Conservation (phyloP, 2,797 vertebrate genomes). For the Melopsittacus undulatus region DNA sequence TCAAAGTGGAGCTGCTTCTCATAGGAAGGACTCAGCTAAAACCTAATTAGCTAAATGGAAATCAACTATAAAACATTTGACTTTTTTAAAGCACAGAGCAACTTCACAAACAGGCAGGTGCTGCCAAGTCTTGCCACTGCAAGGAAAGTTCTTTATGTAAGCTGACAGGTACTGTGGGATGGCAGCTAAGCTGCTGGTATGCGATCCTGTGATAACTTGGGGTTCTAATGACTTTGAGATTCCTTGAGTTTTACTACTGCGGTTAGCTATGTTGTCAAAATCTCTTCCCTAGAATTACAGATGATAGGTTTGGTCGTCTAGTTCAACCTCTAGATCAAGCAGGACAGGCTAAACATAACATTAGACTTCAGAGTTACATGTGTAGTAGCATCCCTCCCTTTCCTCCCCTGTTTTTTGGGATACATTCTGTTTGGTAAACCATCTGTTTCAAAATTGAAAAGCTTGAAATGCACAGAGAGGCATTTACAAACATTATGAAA, state of each 20-base stretch:
- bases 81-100: neutral
- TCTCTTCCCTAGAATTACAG: slow-evolving; percentile 58
- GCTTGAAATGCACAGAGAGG: neutral
- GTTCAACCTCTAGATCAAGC: slow-evolving; percentile 50
- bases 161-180: neutral
- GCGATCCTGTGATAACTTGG: neutral
- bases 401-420: neutral
- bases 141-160: neutral
- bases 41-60: neutral
- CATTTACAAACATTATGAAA: neutral
- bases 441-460: slow-evolving; percentile 39
- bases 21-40: neutral
- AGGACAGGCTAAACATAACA: slow-evolving; percentile 59
- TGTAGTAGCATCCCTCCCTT: slow-evolving; percentile 46
- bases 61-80: neutral
- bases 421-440: slow-evolving; percentile 25
- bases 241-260: slow-evolving; percentile 1
- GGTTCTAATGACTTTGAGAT: neutral
- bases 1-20: neutral
- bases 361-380: slow-evolving; percentile 53
- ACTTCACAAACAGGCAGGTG: neutral
- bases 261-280: slow-evolving; percentile 50
- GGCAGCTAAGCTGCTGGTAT: neutral
- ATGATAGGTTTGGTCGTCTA: slow-evolving; percentile 64
- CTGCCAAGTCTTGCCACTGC: neutral